Base-by-base conservation (phyloP, 2,113 vertebrate genomes). In the Caretta caretta region DNA sequence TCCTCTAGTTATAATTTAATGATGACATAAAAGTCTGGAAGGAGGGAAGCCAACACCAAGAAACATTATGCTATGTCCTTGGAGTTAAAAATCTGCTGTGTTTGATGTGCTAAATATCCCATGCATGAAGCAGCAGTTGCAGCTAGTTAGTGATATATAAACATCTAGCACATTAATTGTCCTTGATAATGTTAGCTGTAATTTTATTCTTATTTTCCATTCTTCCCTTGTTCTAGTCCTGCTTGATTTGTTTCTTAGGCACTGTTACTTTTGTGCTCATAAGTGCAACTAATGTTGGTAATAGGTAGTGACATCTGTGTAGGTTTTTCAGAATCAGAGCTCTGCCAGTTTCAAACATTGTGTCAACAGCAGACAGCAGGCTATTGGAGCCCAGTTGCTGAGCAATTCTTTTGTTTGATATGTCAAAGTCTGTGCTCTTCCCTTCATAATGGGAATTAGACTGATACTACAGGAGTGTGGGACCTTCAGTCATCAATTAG, bases 81-180 rank as follows among this genome's bases (percentile, higher is more conserved):
- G 83, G 56, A 38, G 62, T 22, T 20, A 51, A 31, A 4, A 3
- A 4, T 14, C 5, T 42, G 50, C 22, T 13, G 1, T 35, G 81
- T 19, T 19, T 38, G 25, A 48, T 13, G 49, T 35, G 49, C 25
- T 53, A 8, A 42, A 56, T 59, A 1, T 38, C 48, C 50, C 1
- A 0, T 10, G 65, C 24, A 2, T 1, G 24, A 22, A 3, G 4
- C 4, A 2, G 14, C 12, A 4, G n/a, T 25, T 53, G 4, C 1
- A 20, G 3, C 65, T 83, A 49, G 31, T 35, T 80, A 35, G 48
- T 27, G 38, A 9, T 54, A 54, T n/a, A 5, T 11, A 31, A 83
- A 85, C 72, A 54, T 56, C 80, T 82, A 10, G 31, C 48, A 10
- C 6, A 0, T 0, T 78, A 46, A 78, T 78, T 14, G 22, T 6